Conservation (phyloP, 2,113 vertebrate species). For the Pomatorhinus ruficollis region DNA sequence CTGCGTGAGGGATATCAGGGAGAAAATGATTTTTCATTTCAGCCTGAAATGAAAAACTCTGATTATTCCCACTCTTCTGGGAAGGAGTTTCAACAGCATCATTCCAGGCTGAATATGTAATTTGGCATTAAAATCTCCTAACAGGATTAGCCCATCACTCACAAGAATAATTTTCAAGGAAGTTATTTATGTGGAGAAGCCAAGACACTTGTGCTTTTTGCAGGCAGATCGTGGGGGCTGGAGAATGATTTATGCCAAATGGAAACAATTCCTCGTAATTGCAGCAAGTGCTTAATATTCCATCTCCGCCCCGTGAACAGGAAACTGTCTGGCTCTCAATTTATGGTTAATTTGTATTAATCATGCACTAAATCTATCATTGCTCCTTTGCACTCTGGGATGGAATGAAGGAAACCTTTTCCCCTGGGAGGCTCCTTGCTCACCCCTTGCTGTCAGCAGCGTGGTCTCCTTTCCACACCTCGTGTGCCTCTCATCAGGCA, state of each 20-base stretch:
- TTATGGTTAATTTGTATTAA: slow-evolving; percentile 49
- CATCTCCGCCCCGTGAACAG: not conserved
- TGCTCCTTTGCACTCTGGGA: not conserved
- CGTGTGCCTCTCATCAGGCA: not conserved
- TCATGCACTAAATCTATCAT: slow-evolving; percentile 5
- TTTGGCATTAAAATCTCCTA: slow-evolving; percentile 52
- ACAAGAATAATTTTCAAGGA: not conserved
- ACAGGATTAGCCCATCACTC: slow-evolving; percentile 49
- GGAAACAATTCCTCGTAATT: slow-evolving; percentile 54
- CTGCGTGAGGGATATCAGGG: not conserved
- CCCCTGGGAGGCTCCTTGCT: not conserved
- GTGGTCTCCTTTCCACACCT: not conserved
- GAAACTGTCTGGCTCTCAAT: slow-evolving; percentile 34
- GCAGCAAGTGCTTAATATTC: slow-evolving; percentile 17
- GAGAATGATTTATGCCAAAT: slow-evolving; percentile 46
- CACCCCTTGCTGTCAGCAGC: not conserved
- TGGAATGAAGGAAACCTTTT: not conserved
- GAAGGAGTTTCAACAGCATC: not conserved
- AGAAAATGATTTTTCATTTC: too few species aligned
- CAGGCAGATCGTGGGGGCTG: not conserved
- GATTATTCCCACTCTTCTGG: not conserved
- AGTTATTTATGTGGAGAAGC: slow-evolving; percentile 26
- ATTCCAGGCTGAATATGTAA: slow-evolving; percentile 24
- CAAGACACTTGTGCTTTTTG: not conserved
- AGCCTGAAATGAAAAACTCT: not conserved